Evolutionary conservation across 2,113 vertebrate genomes (phyloP), one percentile per base, ranked within the genome.

Genomic region (Cottus gobio): DNA sequence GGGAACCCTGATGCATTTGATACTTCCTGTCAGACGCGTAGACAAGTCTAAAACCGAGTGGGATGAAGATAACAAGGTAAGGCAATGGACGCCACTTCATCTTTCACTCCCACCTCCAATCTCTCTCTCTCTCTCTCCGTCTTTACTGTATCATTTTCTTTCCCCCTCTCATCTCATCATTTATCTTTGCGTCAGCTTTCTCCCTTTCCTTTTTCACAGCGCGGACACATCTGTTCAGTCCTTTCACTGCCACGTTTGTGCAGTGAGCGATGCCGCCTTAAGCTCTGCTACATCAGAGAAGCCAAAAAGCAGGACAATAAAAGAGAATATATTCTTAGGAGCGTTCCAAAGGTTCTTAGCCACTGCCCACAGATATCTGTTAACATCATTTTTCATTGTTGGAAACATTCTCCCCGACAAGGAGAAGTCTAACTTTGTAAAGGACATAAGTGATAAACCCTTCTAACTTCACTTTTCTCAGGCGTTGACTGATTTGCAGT

Each of bases 251-350:
- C 72, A 63, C 81, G 30, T 69, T 79, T 75, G 73, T 78, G 75
- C 12, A 34, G 78, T 89, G 71, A 87, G 85, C 70, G 48, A 84
- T 88, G 87, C 82, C 72, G 75, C 85, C 84, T 84, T 85, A 77
- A 85, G 82, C 82, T 77, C 72, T 50, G 36, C 76, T 83, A 89
- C 78, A 86, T 82, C 71, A 65, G 72, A 91, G 61, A 64, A 58
- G 67, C 73, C 72, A 78, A 85, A 86, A 89, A 78, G 79, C 78
- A 81, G 82, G 82, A 82, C 84, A 92, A 91, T 89, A 91, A 92
- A 90, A 87, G 70, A 28, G 77, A 84, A 88, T 83, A 63, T 75
- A 66, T 87, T 90, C 83, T 90, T 34, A 77, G 63, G 67, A 71
- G 48, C 37, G 13, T 82, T 90, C 73, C 58, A 85, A 77, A 81